phyloP scores from a whole-genome alignment of 2,888 invertebrate genomes.

The Mythimna impura region DNA sequence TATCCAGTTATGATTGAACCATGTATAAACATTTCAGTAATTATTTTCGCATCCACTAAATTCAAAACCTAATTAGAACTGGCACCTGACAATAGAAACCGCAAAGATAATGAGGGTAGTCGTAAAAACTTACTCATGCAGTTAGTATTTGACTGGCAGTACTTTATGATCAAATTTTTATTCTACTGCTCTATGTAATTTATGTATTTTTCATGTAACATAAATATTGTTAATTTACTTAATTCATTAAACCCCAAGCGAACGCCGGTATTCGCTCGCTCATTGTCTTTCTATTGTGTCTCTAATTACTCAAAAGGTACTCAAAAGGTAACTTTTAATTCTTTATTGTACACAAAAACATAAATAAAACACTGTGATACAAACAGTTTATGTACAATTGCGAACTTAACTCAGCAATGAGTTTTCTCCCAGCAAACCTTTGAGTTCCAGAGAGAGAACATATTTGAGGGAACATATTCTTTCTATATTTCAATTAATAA shows the following conservation, averaged over 20 bases:
- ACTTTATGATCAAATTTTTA: not conserved
- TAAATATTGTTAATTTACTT: not conserved
- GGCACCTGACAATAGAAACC: conserved; percentile 29
- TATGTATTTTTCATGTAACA: not conserved
- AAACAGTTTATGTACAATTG: too few relatives aligned
- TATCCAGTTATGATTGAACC: conserved; percentile 30
- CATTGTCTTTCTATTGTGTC: too few relatives aligned
- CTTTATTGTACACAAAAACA: too few relatives aligned
- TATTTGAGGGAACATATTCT: too few relatives aligned
- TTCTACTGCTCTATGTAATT: not conserved
- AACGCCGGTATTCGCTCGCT: too few relatives aligned
- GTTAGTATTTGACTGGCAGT: not conserved
- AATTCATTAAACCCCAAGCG: too few relatives aligned
- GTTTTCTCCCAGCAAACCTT: too few relatives aligned
- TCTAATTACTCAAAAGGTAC: too few relatives aligned
- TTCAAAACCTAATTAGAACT: conserved; percentile 20
- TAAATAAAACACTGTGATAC: too few relatives aligned
- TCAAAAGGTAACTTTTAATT: too few relatives aligned
- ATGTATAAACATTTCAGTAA: conserved; percentile 27
- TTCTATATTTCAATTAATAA: not conserved
- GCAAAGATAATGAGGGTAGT: conserved; percentile 25
- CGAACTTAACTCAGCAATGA: too few relatives aligned
- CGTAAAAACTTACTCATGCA: not conserved
- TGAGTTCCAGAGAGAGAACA: too few relatives aligned
- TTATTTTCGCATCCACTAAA: conserved; percentile 12